Evolutionary conservation across 2,888 invertebrate genomes (phyloP).

Genomic region (Vanessa cardui): DNA sequence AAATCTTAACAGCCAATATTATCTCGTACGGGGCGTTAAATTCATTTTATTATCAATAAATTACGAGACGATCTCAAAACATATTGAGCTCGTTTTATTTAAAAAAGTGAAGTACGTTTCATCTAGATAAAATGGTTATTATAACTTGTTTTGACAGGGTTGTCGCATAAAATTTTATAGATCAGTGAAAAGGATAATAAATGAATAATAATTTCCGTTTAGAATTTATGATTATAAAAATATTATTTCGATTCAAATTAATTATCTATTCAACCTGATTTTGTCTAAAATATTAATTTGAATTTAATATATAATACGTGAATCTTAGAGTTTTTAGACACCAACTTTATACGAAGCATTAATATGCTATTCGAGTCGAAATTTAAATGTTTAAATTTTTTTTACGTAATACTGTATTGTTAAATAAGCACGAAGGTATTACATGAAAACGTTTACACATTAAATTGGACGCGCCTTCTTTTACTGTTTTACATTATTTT

Average conservation of each 20-base stretch:
- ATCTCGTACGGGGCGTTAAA: not conserved
- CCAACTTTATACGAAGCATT: too few relatives aligned
- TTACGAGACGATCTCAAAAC: conserved; percentile 7
- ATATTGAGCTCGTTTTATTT: conserved; percentile 11
- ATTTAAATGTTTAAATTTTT: too few relatives aligned
- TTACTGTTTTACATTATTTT: too few relatives aligned
- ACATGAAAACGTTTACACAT: too few relatives aligned
- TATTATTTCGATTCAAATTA: not conserved
- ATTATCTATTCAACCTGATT: not conserved
- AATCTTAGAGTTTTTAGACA: too few relatives aligned
- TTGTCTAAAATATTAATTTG: too few relatives aligned
- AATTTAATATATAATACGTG: too few relatives aligned
- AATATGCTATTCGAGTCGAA: too few relatives aligned
- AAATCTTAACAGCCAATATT: conserved; percentile 7
- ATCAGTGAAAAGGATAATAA: conserved; percentile 5
- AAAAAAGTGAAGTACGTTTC: conserved; percentile 1
- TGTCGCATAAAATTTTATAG: conserved; percentile 12
- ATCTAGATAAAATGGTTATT: conserved; percentile 14
- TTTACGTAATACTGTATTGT: too few relatives aligned
- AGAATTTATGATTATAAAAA: not conserved
- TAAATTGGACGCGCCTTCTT: too few relatives aligned
- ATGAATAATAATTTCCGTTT: conserved; percentile 7
- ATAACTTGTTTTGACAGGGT: conserved; percentile 12
- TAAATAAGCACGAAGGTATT: too few relatives aligned
- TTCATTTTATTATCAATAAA: conserved; percentile 9